phyloP scores from a whole-genome alignment of 2,113 vertebrate species.

The Halcyon malimbica region DNA sequence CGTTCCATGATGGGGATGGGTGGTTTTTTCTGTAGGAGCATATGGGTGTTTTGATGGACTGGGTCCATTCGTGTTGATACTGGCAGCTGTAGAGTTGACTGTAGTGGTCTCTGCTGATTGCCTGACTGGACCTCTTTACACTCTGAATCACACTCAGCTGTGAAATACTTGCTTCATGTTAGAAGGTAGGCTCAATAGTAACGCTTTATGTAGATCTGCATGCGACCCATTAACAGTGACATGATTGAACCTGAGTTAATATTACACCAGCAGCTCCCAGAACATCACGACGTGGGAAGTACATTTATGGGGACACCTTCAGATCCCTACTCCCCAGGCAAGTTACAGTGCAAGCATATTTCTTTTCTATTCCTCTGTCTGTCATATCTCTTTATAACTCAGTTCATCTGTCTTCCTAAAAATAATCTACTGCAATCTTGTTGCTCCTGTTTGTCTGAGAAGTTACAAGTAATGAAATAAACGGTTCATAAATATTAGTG shows the following conservation, averaged over 20 bases:
- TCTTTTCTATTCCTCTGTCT: neutral
- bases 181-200: neutral
- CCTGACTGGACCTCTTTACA: neutral
- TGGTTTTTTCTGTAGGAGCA: neutral
- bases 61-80: neutral
- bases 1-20: neutral
- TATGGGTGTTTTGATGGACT: neutral
- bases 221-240: fast-evolving
- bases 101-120: neutral
- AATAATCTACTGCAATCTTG: neutral
- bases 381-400: fast-evolving
- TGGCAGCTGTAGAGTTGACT: neutral
- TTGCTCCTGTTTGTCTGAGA: neutral
- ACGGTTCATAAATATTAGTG: neutral
- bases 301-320: fast-evolving
- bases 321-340: neutral
- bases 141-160: neutral
- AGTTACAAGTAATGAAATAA: neutral
- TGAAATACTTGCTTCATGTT: neutral
- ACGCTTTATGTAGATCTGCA: neutral
- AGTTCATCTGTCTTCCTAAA: neutral
- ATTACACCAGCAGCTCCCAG: neutral
- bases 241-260: neutral
- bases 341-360: neutral
- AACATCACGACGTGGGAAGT: neutral